Conservation (phyloP, 1,140 invertebrate species). For the Patella vulgata region DNA sequence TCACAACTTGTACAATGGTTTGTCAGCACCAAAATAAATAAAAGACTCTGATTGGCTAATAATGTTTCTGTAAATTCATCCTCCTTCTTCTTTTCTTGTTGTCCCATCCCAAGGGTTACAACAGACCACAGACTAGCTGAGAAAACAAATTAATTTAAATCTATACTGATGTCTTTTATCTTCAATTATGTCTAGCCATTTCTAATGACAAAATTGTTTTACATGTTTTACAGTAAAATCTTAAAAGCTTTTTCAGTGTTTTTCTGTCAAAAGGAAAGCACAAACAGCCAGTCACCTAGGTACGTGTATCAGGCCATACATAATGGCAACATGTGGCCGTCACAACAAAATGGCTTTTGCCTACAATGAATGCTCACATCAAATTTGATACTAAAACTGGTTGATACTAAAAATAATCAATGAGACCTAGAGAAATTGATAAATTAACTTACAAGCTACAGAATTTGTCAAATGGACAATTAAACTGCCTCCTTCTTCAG, state of each 20-base stretch:
- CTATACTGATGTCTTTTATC: too few species aligned
- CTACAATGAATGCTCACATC: not conserved
- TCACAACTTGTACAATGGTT: conserved; percentile 84
- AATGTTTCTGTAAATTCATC: conserved; percentile 67
- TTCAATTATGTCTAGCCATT: too few species aligned
- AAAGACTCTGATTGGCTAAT: conserved; percentile 87
- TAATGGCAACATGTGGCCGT: not conserved
- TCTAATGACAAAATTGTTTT: too few species aligned
- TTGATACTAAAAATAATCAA: not conserved
- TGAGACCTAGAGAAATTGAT: not conserved
- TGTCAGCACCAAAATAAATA: conserved; percentile 86
- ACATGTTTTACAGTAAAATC: too few species aligned
- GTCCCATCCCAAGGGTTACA: conserved; percentile 74
- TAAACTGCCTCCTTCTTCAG: conserved; percentile 41
- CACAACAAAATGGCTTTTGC: too few species aligned
- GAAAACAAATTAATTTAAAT: too few species aligned
- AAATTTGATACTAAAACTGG: not conserved
- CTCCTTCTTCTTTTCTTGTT: conserved; percentile 66
- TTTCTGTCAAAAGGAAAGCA: too few species aligned
- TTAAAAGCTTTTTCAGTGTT: too few species aligned
- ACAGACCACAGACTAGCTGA: conserved; percentile 85
- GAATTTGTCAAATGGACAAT: conserved; percentile 53
- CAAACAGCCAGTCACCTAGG: not conserved
- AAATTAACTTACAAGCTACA: conserved; percentile 54
- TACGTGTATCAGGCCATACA: not conserved